A percentile compares a stretch with the other conserved stretches of the same genome.
Conservation (phyloP, 92 coral and sea anemone genomes). For the Isaurus tuberculatus region DNA sequence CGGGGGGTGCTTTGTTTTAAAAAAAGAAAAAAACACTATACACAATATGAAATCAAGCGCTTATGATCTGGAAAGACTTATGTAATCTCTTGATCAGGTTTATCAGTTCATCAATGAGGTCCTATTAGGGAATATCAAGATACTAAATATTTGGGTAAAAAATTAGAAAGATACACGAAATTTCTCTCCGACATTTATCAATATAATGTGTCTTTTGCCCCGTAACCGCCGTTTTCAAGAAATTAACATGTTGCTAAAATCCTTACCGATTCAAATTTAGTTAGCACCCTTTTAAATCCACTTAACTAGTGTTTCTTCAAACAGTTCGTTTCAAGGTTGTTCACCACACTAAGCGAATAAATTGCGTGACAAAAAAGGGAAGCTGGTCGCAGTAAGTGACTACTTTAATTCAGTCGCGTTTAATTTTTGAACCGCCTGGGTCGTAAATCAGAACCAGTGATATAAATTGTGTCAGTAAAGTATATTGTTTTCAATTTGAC, state of each 20-base stretch:
- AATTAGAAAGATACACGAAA: no score
- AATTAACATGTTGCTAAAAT: constrained; percentile 25
- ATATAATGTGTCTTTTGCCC: no score
- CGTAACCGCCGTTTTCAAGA: constrained; percentile 46
- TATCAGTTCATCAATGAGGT: no score
- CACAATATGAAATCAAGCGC: no score
- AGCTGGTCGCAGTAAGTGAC: constrained; percentile 39
- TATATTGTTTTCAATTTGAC: constrained; percentile 41
- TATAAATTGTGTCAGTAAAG: constrained; percentile 40
- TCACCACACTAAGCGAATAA: constrained; percentile 40
- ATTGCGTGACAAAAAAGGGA: constrained; percentile 43
- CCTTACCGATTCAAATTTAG: constrained; percentile 30
- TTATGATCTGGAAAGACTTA: no score
- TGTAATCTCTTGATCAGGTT: no score
- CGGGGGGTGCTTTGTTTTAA: no score
- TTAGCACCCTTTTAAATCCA: constrained; percentile 42
- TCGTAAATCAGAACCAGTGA: constrained; percentile 43
- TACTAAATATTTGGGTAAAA: no score
- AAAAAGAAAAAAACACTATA: no score
- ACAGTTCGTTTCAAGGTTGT: constrained; percentile 36
- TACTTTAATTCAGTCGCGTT: constrained; percentile 31
- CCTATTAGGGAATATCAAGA: no score
- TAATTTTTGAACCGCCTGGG: constrained; percentile 49
- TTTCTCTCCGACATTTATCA: no score
- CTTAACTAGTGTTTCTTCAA: constrained; percentile 30